phyloP scores from a whole-genome alignment of 2,888 invertebrate species.

The Parapristionchus giblindavisi region DNA sequence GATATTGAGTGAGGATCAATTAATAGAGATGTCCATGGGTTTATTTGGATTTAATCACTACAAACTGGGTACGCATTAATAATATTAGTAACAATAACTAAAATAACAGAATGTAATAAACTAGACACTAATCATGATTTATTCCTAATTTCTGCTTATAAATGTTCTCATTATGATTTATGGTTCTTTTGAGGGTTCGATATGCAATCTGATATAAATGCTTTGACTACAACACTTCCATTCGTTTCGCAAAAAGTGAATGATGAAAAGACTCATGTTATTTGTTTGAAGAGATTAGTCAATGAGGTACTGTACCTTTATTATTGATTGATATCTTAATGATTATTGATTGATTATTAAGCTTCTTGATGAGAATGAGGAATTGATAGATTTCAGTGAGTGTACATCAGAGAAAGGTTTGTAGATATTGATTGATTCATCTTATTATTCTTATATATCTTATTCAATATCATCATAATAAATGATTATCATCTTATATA shows the following conservation, averaged over 20 bases:
- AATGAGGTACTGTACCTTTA: no score
- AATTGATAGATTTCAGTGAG: neutral
- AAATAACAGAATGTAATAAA: no score
- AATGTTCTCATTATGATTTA: neutral
- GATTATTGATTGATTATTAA: no score
- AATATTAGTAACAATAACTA: no score
- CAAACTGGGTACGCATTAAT: constrained; percentile 33
- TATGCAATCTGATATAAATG: constrained; percentile 28
- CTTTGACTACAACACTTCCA: neutral
- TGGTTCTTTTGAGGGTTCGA: constrained; percentile 23
- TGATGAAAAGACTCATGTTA: neutral
- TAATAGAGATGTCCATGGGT: no score
- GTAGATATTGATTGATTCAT: neutral
- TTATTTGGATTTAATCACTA: no score
- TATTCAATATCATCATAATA: neutral
- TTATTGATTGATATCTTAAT: no score
- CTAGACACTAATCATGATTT: no score
- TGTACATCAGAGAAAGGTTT: neutral
- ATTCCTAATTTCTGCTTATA: neutral
- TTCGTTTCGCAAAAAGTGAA: neutral
- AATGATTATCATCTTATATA: no score
- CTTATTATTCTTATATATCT: neutral
- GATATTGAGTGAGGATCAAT: no score
- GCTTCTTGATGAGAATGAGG: neutral
- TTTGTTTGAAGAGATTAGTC: constrained; percentile 28